Evolutionary conservation across 2,797 vertebrate species (phyloP), one percentile per base, ranked within the genome.

Genomic region (Chromobotia macracanthus): DNA sequence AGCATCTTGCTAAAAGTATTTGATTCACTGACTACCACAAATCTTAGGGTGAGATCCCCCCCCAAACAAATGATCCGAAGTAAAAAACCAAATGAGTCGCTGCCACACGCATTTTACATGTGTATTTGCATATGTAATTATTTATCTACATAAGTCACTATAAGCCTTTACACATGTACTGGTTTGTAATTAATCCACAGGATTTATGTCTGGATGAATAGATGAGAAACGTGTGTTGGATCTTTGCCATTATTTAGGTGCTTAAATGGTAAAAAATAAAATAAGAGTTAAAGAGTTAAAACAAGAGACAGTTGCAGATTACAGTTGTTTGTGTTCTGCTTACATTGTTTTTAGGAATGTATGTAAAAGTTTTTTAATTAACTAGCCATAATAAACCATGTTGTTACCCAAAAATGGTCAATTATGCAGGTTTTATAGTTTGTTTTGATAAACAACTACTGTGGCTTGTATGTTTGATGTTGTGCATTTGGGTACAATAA

Each of bases 1-100:
- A 55, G 38, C 73, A 66, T 31, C 73, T 75, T 23, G 73, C 15
- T 38, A 41, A 73, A 16, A 0, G 51, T 66, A 44, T 66, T 41
- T 15, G 12, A 66, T 75, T 23, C 15, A 5, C n/a, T 53, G 1
- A 4, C 25, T 61, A 16, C 5, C 13, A 18, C 13, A 21, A 10
- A 64, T 51, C 46, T 16, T 38, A 25, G 13, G n/a, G 13, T 1
- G 18, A 21, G 28, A 13, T 18, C 56, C 18, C 0, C 25, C 11
- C 11, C 0, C 21, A 9, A 64, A 8, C 15, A n/a, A 18, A 6
- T 35, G 5, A 21, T 51, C 9, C 31, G 19, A 16, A 19, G 11
- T 63, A 12, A 41, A 73, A 41, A 73, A 50, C 11, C n/a, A 0
- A 23, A 53, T 5, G 19, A 2, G 16, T 38, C 9, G 23, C 3